A percentile compares a stretch with the other conserved stretches of the same genome.
phyloP scores from a whole-genome alignment of 2,888 invertebrate species.

The Gibbula magus region DNA sequence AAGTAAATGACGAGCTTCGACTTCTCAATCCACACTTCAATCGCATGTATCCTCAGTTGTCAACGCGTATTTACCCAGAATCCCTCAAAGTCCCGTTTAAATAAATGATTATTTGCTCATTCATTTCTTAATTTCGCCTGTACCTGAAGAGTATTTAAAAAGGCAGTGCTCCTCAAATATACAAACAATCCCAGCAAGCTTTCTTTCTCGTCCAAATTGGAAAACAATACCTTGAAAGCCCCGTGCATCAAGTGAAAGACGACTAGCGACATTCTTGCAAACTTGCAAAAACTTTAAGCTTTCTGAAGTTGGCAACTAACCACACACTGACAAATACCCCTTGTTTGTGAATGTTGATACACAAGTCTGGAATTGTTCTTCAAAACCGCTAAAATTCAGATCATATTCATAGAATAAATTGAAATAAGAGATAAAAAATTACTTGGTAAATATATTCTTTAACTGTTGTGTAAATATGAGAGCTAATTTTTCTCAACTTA shows the following conservation, averaged over 20 bases:
- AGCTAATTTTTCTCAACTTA: too few relatives aligned
- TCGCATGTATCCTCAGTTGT: conserved; percentile 3
- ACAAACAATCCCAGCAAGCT: conserved; percentile 5
- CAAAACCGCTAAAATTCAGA: too few relatives aligned
- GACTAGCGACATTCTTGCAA: conserved; percentile 11
- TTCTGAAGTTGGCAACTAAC: not conserved
- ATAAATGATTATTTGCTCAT: conserved; percentile 11
- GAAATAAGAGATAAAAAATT: too few relatives aligned
- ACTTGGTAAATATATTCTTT: too few relatives aligned
- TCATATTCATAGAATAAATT: too few relatives aligned
- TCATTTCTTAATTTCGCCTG: conserved; percentile 11
- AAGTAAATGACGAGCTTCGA: not conserved
- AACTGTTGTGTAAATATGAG: too few relatives aligned
- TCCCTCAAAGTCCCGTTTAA: not conserved
- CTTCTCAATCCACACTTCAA: conserved; percentile 2
- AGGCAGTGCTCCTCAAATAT: conserved; percentile 5
- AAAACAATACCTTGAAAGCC: not conserved
- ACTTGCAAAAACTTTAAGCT: not conserved
- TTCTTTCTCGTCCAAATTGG: not conserved
- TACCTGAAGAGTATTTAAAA: conserved; percentile 7
- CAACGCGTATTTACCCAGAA: not conserved
- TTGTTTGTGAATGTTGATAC: too few relatives aligned
- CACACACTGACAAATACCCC: too few relatives aligned
- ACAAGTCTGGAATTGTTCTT: too few relatives aligned
- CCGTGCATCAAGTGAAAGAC: not conserved